phyloP scores from a whole-genome alignment of 2,888 invertebrate species.

The Brenthis ino region DNA sequence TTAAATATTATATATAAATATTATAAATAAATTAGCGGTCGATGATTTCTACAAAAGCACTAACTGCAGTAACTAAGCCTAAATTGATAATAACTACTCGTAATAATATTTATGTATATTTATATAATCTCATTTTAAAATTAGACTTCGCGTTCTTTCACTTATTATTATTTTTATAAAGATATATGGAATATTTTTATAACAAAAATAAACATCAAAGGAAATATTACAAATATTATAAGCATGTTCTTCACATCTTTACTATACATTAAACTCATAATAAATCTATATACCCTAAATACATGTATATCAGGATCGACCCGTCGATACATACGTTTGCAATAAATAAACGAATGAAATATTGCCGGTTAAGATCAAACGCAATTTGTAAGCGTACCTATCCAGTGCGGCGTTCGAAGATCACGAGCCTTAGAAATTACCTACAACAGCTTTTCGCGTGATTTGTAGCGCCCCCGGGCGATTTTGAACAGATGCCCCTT shows the following conservation, averaged over 20 bases:
- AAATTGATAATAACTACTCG: too few species aligned
- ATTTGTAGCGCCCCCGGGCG: slow-evolving; percentile 76
- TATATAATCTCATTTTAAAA: too few species aligned
- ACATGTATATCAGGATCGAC: slow-evolving; percentile 6
- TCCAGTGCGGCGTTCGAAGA: slow-evolving; percentile 66
- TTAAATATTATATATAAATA: too few species aligned
- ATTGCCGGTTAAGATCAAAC: slow-evolving; percentile 72
- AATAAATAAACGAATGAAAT: slow-evolving; percentile 76
- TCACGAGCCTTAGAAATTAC: slow-evolving; percentile 64
- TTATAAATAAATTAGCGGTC: too few species aligned
- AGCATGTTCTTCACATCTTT: neutral
- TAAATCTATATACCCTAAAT: neutral
- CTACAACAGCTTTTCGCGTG: slow-evolving; percentile 79
- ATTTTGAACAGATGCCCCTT: slow-evolving; percentile 70
- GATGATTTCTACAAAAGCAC: too few species aligned
- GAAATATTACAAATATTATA: neutral
- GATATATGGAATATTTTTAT: too few species aligned
- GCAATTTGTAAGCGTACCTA: slow-evolving; percentile 75
- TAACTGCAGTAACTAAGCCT: too few species aligned
- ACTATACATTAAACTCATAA: slow-evolving; percentile 1
- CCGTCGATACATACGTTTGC: slow-evolving; percentile 48
- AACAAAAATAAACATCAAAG: too few species aligned
- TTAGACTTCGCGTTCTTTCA: too few species aligned
- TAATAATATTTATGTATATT: too few species aligned
- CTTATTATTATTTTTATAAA: too few species aligned